A percentile compares a stretch with the other conserved stretches of the same genome.
phyloP scores from a whole-genome alignment of 2,888 invertebrate species.

The Apeira syringaria region DNA sequence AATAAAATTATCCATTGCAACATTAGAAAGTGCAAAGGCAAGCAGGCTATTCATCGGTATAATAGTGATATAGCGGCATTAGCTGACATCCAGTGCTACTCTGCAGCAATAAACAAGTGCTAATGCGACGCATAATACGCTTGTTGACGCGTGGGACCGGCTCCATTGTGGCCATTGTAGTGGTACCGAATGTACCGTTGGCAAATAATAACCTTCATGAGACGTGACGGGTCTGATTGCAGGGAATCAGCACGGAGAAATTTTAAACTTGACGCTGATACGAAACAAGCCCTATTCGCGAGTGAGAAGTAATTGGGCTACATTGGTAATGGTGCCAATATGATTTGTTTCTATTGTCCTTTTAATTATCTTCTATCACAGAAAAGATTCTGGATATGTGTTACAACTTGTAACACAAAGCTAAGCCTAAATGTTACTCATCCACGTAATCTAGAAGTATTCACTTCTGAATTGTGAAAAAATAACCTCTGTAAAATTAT shows the following conservation, averaged over 20 bases:
- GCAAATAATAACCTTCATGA: conserved; percentile 40
- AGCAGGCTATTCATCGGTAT: conserved; percentile 59
- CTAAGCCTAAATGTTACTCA: too few species aligned
- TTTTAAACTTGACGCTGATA: too few species aligned
- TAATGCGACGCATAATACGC: conserved; percentile 53
- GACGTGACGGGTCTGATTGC: conserved; percentile 24
- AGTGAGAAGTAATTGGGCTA: too few species aligned
- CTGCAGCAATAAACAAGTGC: conserved; percentile 55
- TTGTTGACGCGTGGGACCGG: conserved; percentile 61
- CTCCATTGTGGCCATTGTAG: conserved; percentile 48
- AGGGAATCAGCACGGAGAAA: conserved; percentile 29
- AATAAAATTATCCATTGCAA: conserved; percentile 59
- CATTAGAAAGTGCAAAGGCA: conserved; percentile 68
- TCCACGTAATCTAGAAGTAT: too few species aligned
- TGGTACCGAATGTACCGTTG: conserved; percentile 31
- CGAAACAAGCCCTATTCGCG: too few species aligned
- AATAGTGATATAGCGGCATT: conserved; percentile 53
- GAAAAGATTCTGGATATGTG: too few species aligned
- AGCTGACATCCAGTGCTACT: conserved; percentile 32
- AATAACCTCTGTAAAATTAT: too few species aligned
- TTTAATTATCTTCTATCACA: too few species aligned
- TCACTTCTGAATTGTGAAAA: too few species aligned
- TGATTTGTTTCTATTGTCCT: too few species aligned
- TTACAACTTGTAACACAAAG: too few species aligned
- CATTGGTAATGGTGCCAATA: too few species aligned